Base-by-base conservation (phyloP, 2,797 vertebrate genomes). In the Enteromius anoplus region DNA sequence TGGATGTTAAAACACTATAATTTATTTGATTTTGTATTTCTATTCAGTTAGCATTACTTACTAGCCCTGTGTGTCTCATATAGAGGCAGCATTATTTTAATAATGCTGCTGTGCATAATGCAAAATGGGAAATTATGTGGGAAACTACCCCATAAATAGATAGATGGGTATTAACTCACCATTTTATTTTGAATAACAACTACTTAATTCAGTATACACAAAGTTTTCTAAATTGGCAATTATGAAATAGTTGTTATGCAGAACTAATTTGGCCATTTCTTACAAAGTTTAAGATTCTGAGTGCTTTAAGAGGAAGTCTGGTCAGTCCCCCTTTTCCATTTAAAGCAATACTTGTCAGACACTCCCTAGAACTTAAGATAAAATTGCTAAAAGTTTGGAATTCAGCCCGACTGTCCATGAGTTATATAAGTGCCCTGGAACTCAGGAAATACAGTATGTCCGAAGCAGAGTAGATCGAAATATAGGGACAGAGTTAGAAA, bases 351-450 rank as follows among this genome's bases (percentile, higher is more conserved):
- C 45, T 77, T 85, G 71, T 42, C 64, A 88, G 85, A 84, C 81
- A 71, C 85, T 90, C 89, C 91, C 88, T 81, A 58, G 5, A 88
- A 40, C 82, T 85, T 85, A 87, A 79, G 77, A 84, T 86, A 87
- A 75, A 81, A 58, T 78, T 87, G 84, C 83, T 64, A 62, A 85
- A 88, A 86, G 84, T 82, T 86, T 81, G 82, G 84, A 88, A 81
- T 86, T 92, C 68, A 88, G 88, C 76, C 14, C 68, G 78, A 85
- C 85, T 82, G 82, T 77, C 23, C 26, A 66, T 77, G 87, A 55
- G 88, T 93, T 93, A 92, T 70, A 86, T 91, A 93, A 93, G 69
- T 85, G 82, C 81, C 88, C 82, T 86, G 89, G 72, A 60, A 73
- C 84, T 84, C 79, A 85, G 85, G 66, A 85, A 81, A 45, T 62